These are phyloP conservation scores for Schizotus pectinicornis DNA, from an alignment of 2,888 invertebrate genomes.

Conservation along the genomic window DNA sequence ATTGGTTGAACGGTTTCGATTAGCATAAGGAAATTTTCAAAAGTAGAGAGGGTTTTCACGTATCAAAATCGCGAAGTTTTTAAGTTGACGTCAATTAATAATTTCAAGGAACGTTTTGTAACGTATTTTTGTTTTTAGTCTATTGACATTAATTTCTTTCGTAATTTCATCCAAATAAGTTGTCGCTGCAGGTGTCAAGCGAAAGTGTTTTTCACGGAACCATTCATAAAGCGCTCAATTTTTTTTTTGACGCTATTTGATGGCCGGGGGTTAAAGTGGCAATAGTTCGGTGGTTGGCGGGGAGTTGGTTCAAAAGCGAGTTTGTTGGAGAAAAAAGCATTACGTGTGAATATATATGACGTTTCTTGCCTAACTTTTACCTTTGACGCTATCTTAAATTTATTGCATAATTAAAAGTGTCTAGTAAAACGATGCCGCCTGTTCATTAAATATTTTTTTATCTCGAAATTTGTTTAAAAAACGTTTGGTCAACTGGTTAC, in stretches of 20 bases:
- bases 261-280: neutral
- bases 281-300: neutral
- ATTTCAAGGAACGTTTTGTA: constrained; percentile 32
- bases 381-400: constrained; percentile 26
- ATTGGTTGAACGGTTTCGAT: no score
- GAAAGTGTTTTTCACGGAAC: constrained; percentile 28
- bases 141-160: constrained; percentile 29
- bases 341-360: constrained; percentile 16
- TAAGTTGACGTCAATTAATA: constrained; percentile 22
- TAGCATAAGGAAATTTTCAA: no score
- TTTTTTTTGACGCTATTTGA: no score
- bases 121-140: constrained; percentile 34
- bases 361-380: constrained; percentile 24
- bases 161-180: constrained; percentile 25
- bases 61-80: neutral
- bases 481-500: constrained; percentile 1
- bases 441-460: constrained; percentile 21
- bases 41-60: neutral
- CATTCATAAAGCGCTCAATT: constrained; percentile 22
- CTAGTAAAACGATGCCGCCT: constrained; percentile 19
- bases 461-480: constrained; percentile 1
- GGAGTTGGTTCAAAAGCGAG: constrained; percentile 15
- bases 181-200: constrained; percentile 26
- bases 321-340: constrained; percentile 16
- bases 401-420: constrained; percentile 28